phyloP scores from a whole-genome alignment of 2,797 vertebrate species.

The Heteromormyrus szaboi region DNA sequence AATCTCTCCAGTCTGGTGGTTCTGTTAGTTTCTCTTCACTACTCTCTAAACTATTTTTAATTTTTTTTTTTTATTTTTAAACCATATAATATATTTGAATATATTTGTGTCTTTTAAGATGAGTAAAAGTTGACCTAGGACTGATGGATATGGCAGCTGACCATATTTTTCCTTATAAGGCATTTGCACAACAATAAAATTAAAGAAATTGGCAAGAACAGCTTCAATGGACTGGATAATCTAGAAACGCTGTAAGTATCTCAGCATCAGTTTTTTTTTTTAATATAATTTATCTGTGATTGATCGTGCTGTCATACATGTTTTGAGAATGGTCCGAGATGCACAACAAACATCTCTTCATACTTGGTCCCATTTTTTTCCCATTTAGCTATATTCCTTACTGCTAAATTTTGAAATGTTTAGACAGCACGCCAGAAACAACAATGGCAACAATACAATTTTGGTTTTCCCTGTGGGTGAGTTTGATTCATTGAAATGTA shows the following conservation, averaged over 20 bases:
- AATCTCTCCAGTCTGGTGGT: conserved; percentile 94
- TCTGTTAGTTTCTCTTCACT: conserved; percentile 72
- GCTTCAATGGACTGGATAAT: conserved; percentile 86
- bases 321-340: background rate
- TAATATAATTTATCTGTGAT: background rate
- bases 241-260: conserved; percentile 92
- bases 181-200: conserved; percentile 98
- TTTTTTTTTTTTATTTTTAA: background rate
- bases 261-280: background rate
- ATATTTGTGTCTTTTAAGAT: background rate
- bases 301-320: background rate
- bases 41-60: background rate
- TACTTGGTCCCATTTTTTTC: background rate
- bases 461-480: background rate
- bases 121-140: background rate
- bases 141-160: background rate
- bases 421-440: background rate
- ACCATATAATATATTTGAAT: background rate
- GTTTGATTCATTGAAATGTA: background rate
- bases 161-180: conserved; percentile 48
- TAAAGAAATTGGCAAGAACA: conserved; percentile 75
- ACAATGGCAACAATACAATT: background rate
- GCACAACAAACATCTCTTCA: background rate
- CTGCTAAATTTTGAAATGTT: background rate
- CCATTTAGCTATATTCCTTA: background rate